These are phyloP conservation scores for Corythaixoides concolor DNA, from an alignment of 2,113 vertebrate species.

Conservation along the genomic window DNA sequence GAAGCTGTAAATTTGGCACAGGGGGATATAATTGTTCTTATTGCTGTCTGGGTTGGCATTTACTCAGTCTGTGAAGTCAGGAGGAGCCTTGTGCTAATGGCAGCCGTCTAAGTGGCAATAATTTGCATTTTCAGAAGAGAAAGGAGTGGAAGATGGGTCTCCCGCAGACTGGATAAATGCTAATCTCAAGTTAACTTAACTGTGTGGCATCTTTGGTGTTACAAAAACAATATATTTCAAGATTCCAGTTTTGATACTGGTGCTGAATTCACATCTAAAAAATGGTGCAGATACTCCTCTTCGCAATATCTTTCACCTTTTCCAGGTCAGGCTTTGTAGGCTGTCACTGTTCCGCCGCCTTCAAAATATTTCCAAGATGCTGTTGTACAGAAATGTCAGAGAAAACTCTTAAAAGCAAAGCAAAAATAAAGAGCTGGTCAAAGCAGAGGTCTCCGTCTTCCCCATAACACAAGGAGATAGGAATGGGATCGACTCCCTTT, in stretches of 20 bases:
- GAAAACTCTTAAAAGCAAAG: neutral
- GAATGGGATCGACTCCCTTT: neutral
- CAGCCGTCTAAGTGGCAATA: neutral
- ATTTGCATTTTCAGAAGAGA: neutral
- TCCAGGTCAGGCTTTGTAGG: neutral
- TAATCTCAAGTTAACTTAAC: neutral
- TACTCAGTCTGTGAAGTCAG: neutral
- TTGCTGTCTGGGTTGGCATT: neutral
- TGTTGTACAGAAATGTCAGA: constrained; percentile 36
- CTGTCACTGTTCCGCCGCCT: neutral
- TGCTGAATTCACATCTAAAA: neutral
- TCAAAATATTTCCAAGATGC: neutral
- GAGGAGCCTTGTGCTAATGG: neutral
- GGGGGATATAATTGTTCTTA: neutral
- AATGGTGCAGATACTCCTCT: neutral
- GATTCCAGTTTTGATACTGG: neutral
- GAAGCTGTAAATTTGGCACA: neutral
- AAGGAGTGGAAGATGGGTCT: neutral
- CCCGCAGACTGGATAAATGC: neutral
- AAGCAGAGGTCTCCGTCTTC: neutral
- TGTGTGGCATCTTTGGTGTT: neutral
- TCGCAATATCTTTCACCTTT: neutral
- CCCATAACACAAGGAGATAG: neutral
- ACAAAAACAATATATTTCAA: neutral
- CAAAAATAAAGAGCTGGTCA: neutral